phyloP scores from a whole-genome alignment of 2,797 vertebrate species.

The Myioborus miniatus region DNA sequence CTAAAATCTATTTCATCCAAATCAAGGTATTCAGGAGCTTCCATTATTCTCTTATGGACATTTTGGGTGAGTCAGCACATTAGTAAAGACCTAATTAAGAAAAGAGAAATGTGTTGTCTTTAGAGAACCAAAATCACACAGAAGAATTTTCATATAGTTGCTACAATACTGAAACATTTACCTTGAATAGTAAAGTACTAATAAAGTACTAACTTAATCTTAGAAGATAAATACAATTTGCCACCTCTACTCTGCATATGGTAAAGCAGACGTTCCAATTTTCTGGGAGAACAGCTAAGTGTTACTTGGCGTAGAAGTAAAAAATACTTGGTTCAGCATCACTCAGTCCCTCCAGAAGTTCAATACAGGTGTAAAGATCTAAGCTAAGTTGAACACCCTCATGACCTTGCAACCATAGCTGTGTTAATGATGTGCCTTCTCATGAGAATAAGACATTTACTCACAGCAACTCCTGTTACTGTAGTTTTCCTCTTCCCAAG shows the following conservation, averaged over 20 bases:
- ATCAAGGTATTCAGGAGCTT: constrained; percentile 98
- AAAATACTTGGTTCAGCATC: not conserved
- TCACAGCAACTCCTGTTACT: not conserved
- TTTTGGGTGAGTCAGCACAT: constrained; percentile 67
- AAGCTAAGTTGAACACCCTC: not conserved
- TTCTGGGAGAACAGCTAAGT: not conserved
- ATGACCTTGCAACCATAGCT: not conserved
- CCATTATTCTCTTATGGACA: constrained; percentile 89
- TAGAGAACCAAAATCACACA: not conserved
- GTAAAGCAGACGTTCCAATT: not conserved
- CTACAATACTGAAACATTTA: not conserved
- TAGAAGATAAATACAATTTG: not conserved
- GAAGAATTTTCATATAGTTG: not conserved
- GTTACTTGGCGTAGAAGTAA: not conserved
- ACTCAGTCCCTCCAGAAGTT: not conserved
- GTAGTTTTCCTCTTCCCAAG: not conserved
- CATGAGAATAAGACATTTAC: not conserved
- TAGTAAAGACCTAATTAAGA: constrained; percentile 66
- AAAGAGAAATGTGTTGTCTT: constrained; percentile 29
- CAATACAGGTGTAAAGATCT: not conserved
- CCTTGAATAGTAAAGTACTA: not conserved
- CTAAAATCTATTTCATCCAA: constrained; percentile 99
- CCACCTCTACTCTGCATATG: not conserved
- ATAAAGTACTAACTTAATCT: not conserved
- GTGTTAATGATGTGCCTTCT: not conserved